phyloP scores from a whole-genome alignment of 92 coral and sea anemone species.

The Pocillopora grandis region DNA sequence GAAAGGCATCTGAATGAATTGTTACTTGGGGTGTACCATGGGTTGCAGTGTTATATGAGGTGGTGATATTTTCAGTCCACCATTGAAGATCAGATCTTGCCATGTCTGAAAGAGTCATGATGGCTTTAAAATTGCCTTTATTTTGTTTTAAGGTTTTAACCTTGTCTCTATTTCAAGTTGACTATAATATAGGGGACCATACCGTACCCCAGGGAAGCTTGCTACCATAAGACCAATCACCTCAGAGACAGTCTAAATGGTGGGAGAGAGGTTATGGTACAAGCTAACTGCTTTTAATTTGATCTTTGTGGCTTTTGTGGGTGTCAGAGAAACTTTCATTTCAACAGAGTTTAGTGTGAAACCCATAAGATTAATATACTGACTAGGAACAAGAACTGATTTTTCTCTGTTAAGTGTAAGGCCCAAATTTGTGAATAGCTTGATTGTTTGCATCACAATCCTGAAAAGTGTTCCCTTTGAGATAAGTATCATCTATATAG shows the following conservation, averaged over 20 bases:
- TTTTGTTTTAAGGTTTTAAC: too few species aligned
- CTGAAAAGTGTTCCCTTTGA: slow-evolving; percentile 36
- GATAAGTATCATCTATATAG: slow-evolving; percentile 42
- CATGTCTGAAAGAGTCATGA: slow-evolving; percentile 36
- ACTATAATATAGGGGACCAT: slow-evolving; percentile 38
- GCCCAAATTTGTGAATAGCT: slow-evolving; percentile 31
- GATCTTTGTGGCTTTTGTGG: slow-evolving; percentile 6
- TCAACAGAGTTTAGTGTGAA: slow-evolving; percentile 36
- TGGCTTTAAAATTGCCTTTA: too few species aligned
- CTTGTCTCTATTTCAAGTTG: slow-evolving; percentile 17
- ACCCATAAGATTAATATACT: slow-evolving; percentile 26
- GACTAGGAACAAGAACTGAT: slow-evolving; percentile 35
- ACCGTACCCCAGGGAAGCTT: slow-evolving; percentile 40
- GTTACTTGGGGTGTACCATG: slow-evolving; percentile 29
- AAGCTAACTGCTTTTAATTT: slow-evolving; percentile 15
- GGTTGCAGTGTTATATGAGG: slow-evolving; percentile 2
- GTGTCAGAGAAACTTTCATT: slow-evolving; percentile 42
- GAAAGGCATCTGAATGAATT: neutral
- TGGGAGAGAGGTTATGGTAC: slow-evolving; percentile 3
- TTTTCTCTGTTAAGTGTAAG: slow-evolving; percentile 39
- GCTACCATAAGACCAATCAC: slow-evolving; percentile 39
- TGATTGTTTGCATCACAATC: slow-evolving; percentile 36
- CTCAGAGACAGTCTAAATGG: slow-evolving; percentile 42
- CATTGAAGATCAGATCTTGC: slow-evolving; percentile 39
- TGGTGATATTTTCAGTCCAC: slow-evolving; percentile 35